phyloP scores from a whole-genome alignment of 2,113 vertebrate genomes.

The Protobothrops mucrosquamatus region DNA sequence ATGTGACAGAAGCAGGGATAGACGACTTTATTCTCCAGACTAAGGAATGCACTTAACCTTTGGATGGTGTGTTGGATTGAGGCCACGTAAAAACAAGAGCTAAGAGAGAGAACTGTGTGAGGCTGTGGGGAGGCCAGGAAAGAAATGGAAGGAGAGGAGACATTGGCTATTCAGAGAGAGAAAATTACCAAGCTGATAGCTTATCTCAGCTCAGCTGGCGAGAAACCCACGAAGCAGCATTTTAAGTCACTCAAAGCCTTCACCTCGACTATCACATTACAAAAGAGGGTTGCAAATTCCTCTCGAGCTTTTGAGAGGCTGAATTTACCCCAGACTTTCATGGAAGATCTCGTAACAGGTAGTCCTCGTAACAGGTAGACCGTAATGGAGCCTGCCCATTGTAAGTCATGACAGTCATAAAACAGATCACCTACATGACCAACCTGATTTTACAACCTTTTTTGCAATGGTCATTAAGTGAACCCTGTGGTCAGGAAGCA shows the following conservation, averaged over 20 bases:
- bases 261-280: neutral
- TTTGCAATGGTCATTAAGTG: too few relatives aligned
- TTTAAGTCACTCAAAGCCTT: neutral
- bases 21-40: neutral
- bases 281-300: neutral
- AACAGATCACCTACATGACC: neutral
- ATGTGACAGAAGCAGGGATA: neutral
- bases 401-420: neutral
- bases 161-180: neutral
- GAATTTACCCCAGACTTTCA: neutral
- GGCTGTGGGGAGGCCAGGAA: neutral
- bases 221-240: neutral
- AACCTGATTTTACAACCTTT: too few relatives aligned
- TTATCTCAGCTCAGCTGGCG: neutral
- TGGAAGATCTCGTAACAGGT: neutral
- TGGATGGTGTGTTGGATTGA: neutral
- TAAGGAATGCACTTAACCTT: neutral
- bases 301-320: neutral
- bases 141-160: neutral
- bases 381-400: neutral
- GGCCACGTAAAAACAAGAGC: neutral
- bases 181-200: neutral
- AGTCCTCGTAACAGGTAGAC: neutral
- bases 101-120: neutral
- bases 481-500: too few relatives aligned